phyloP scores from a whole-genome alignment of 2,888 invertebrate genomes.

The Caenorhabditis auriculariae region DNA sequence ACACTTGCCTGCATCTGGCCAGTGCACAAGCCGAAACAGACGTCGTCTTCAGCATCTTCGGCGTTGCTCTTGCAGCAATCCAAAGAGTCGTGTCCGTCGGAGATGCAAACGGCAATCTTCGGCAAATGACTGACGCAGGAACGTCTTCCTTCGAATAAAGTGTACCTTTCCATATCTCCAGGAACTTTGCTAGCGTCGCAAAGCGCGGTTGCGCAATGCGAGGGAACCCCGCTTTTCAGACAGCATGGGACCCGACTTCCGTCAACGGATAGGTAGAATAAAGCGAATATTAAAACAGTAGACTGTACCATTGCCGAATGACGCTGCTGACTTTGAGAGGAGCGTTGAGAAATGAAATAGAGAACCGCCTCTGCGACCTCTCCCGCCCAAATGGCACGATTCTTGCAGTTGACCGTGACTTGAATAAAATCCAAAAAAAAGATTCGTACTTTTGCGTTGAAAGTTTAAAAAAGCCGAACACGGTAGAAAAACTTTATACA shows the following conservation, averaged over 20 bases:
- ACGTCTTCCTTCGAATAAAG: conserved; percentile 30
- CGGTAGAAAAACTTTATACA: too few species aligned
- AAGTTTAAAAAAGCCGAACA: too few species aligned
- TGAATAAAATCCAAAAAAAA: too few species aligned
- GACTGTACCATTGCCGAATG: not conserved
- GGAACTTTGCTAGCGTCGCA: conserved; percentile 51
- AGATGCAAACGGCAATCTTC: conserved; percentile 47
- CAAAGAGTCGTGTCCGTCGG: conserved; percentile 54
- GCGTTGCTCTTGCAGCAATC: conserved; percentile 45
- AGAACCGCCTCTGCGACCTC: too few species aligned
- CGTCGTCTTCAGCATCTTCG: conserved; percentile 33
- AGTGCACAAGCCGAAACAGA: conserved; percentile 54
- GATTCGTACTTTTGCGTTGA: too few species aligned
- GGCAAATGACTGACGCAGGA: conserved; percentile 42
- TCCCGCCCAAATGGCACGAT: too few species aligned
- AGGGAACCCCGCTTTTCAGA: conserved; percentile 38
- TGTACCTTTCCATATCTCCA: conserved; percentile 43
- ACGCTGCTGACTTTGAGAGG: too few species aligned
- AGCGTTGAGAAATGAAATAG: too few species aligned
- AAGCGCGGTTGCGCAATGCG: conserved; percentile 41
- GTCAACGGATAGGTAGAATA: not conserved
- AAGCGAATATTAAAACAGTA: not conserved
- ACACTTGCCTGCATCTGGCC: conserved; percentile 18
- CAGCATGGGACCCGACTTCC: conserved; percentile 38
- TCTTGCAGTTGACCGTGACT: too few species aligned